Conservation (phyloP, 2,113 vertebrate genomes). For the Cochlearius cochlearius region DNA sequence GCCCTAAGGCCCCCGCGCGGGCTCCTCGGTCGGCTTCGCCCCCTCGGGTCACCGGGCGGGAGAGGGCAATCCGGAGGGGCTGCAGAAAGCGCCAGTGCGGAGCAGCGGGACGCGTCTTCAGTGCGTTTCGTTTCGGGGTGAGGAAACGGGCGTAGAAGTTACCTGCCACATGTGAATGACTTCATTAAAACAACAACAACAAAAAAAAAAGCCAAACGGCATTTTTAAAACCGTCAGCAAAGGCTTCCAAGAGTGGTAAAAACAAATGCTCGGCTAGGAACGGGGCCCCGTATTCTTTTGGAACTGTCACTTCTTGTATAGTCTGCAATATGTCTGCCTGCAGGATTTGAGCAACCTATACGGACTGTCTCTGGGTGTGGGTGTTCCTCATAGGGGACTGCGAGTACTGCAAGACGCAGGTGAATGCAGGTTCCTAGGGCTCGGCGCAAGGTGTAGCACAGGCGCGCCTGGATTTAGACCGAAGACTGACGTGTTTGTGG, state of each 20-base stretch:
- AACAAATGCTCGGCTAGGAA: neutral
- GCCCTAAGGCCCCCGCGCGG: neutral
- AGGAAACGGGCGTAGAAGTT: neutral
- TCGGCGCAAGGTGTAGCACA: rapidly evolving
- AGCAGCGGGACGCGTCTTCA: neutral
- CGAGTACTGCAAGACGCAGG: neutral
- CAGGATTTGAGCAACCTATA: neutral
- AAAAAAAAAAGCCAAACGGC: neutral
- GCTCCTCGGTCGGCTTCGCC: neutral
- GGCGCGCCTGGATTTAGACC: neutral
- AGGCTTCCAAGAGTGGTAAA: neutral
- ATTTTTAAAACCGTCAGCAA: neutral
- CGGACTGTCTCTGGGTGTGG: neutral
- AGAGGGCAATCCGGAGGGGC: neutral
- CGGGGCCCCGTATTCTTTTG: neutral
- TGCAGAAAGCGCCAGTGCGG: neutral
- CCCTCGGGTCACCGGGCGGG: neutral
- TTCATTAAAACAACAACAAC: neutral
- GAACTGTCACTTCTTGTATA: neutral
- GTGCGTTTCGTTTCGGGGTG: neutral
- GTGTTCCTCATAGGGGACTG: neutral
- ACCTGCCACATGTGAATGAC: neutral
- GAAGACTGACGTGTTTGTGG: rapidly evolving
- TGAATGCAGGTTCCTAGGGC: neutral
- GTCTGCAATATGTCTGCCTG: slow-evolving; percentile 28